Conservation (phyloP, 2,113 vertebrate species). For the Chaetodon trifascialis region DNA sequence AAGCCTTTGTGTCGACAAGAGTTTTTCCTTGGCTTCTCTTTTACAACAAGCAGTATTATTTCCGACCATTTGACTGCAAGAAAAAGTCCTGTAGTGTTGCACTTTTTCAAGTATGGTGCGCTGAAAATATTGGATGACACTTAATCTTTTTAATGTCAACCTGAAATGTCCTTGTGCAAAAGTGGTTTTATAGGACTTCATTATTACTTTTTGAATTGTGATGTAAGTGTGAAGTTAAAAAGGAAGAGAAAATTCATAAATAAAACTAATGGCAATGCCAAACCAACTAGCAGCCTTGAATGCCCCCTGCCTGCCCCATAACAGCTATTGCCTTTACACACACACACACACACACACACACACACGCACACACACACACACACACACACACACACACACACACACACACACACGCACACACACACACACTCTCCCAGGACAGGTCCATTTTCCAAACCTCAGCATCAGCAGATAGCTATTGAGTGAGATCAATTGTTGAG, state of each 20-base stretch:
- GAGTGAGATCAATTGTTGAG: constrained; percentile 52
- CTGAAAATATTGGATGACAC: too few relatives aligned
- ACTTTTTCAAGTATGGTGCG: neutral
- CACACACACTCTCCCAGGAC: neutral
- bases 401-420: neutral
- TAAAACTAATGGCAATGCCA: neutral
- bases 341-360: neutral
- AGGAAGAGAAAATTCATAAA: neutral
- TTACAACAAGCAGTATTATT: neutral
- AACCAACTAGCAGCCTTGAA: neutral
- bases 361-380: constrained; percentile 5
- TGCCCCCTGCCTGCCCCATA: neutral
- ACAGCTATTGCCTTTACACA: neutral
- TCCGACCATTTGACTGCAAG: too few relatives aligned
- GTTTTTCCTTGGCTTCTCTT: neutral
- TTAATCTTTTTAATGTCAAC: neutral
- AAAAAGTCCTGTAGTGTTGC: neutral
- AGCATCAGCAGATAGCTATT: constrained; percentile 53
- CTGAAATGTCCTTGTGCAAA: too few relatives aligned
- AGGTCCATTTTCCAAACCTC: constrained; percentile 14
- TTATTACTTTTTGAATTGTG: neutral
- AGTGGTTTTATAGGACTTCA: neutral
- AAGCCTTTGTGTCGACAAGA: neutral
- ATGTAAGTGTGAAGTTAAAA: neutral
- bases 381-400: constrained; percentile 3